phyloP scores from a whole-genome alignment of 2,113 vertebrate genomes.

The Litocranius walleri region DNA sequence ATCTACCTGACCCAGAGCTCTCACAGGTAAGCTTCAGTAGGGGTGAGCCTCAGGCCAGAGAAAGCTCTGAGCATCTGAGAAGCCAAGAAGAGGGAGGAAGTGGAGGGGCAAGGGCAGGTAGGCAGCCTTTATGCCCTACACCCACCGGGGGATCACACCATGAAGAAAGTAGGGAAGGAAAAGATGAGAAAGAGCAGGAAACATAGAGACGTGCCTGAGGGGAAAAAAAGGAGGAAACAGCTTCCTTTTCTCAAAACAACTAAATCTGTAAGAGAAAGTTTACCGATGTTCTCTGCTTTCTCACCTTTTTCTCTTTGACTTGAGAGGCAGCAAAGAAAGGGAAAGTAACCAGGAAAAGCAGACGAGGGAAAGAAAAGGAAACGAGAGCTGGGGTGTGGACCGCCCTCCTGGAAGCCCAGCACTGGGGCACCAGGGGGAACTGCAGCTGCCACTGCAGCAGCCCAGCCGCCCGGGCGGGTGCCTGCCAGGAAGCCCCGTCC shows the following conservation, averaged over 20 bases:
- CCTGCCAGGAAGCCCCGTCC: background rate
- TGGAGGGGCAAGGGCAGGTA: background rate
- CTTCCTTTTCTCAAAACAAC: background rate
- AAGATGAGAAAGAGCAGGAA: background rate
- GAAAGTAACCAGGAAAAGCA: background rate
- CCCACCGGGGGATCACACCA: background rate
- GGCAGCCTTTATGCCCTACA: background rate
- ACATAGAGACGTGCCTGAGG: background rate
- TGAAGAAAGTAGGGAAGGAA: background rate
- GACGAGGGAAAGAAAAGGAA: background rate
- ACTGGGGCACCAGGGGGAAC: background rate
- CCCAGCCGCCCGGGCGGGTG: background rate
- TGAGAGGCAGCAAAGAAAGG: constrained; percentile 9
- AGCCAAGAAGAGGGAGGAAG: background rate
- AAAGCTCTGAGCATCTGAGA: background rate
- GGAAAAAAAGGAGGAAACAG: too few species aligned
- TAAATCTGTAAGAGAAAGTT: constrained; percentile 40
- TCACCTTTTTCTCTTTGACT: constrained; percentile 22
- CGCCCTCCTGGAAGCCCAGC: background rate
- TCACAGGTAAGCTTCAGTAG: background rate
- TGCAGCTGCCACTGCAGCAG: constrained; percentile 41
- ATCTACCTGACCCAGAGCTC: background rate
- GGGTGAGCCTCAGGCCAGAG: background rate
- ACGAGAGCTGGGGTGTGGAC: background rate
- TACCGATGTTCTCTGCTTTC: background rate